A percentile compares a stretch with the other conserved stretches of the same genome.
phyloP scores from a whole-genome alignment of 2,113 vertebrate genomes.

The Protobothrops flavoviridis region DNA sequence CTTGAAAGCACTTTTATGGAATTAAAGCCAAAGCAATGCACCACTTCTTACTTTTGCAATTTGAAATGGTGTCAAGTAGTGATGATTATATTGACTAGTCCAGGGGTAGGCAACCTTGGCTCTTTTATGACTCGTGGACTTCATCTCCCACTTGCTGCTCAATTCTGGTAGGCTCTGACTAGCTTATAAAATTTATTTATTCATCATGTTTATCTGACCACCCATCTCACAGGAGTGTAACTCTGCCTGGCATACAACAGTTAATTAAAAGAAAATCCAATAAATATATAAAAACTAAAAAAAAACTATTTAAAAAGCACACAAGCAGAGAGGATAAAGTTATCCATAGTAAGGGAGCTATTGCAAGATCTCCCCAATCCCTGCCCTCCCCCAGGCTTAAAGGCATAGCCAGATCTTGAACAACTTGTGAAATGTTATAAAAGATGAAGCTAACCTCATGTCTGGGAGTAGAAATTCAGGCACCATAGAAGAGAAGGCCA shows the following conservation, averaged over 20 bases:
- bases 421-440: background rate
- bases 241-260: background rate
- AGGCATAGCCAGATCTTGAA: background rate
- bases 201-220: background rate
- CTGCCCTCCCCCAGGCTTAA: background rate
- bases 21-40: background rate
- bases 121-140: too few relatives aligned
- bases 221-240: background rate
- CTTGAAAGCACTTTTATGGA: background rate
- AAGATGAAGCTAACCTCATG: background rate
- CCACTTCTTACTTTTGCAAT: slow-evolving; percentile 21
- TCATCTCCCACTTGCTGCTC: too few relatives aligned
- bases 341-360: background rate
- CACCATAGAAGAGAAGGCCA: background rate
- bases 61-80: slow-evolving; percentile 27
- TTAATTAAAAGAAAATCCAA: background rate
- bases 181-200: background rate
- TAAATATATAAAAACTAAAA: background rate
- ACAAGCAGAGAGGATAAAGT: background rate
- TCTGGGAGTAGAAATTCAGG: background rate
- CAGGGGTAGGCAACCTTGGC: too few relatives aligned
- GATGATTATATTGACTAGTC: slow-evolving; percentile 19
- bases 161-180: background rate
- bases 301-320: background rate
- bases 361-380: background rate